A percentile compares a stretch with the other conserved stretches of the same genome.
These are phyloP conservation scores for Taenioides sp. DNA, from an alignment of 2,797 vertebrate genomes.

Conservation along the genomic window DNA sequence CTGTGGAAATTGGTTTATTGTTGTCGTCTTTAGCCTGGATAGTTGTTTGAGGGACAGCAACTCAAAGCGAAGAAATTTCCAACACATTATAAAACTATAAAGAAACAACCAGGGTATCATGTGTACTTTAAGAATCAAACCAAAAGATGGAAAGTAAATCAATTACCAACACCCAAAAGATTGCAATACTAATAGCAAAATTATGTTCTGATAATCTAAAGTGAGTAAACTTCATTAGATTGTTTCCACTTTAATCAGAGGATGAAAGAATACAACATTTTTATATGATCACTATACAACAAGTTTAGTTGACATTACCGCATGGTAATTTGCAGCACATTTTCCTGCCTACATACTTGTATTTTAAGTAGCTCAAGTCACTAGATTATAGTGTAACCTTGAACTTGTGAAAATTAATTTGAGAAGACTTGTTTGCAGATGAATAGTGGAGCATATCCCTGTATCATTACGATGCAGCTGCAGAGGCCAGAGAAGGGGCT, in stretches of 20 bases:
- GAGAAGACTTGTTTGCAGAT: constrained; percentile 10
- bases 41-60: not conserved
- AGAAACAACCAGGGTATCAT: not conserved
- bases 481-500: constrained; percentile 7
- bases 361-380: not conserved
- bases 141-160: not conserved
- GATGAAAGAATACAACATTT: too few species aligned
- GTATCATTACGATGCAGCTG: constrained; percentile 43
- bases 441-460: constrained; percentile 37
- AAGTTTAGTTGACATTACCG: too few species aligned
- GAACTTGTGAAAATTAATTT: not conserved
- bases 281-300: too few species aligned
- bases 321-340: not conserved
- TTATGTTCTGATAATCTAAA: too few species aligned
- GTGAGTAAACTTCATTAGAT: too few species aligned
- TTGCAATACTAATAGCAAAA: too few species aligned
- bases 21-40: not conserved
- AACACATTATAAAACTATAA: not conserved
- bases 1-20: not conserved
- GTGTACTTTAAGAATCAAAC: not conserved
- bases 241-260: too few species aligned
- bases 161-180: not conserved
- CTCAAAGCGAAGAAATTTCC: not conserved
- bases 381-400: not conserved
- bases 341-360: not conserved